These are phyloP conservation scores for Leptinotarsa juncta DNA, from an alignment of 2,888 invertebrate species.

Conservation along the genomic window DNA sequence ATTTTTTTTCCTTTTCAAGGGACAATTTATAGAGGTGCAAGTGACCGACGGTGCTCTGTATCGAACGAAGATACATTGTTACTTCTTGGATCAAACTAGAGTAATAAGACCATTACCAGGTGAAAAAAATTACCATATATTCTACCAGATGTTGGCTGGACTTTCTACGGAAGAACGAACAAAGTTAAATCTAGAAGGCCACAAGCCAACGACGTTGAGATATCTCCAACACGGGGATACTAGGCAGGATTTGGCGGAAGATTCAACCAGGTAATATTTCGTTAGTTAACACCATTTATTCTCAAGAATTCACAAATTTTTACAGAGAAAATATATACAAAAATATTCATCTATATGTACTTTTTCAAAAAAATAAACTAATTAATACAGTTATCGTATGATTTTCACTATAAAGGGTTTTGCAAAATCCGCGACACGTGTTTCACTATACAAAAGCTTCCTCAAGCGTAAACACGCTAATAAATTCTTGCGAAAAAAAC, in stretches of 20 bases:
- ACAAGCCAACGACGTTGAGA: slow-evolving; percentile 82
- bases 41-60: slow-evolving; percentile 95
- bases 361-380: too few species aligned
- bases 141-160: slow-evolving; percentile 95
- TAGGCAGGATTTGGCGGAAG: slow-evolving; percentile 78
- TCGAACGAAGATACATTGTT: slow-evolving; percentile 95
- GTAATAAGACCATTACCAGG: slow-evolving; percentile 86
- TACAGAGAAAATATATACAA: too few species aligned
- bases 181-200: slow-evolving; percentile 89
- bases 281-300: not conserved
- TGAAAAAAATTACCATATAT: slow-evolving; percentile 96
- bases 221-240: slow-evolving; percentile 84
- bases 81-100: slow-evolving; percentile 93
- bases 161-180: slow-evolving; percentile 86
- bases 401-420: too few species aligned
- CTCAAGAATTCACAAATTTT: too few species aligned
- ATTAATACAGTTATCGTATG: too few species aligned
- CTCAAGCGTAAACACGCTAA: too few species aligned
- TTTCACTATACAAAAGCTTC: too few species aligned
- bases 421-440: too few species aligned
- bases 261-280: slow-evolving; percentile 68
- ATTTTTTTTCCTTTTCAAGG: slow-evolving; percentile 69
- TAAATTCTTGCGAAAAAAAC: too few species aligned
- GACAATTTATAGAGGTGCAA: slow-evolving; percentile 96
- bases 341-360: too few species aligned